Base-by-base conservation (phyloP, 2,797 vertebrate genomes). In the Naso thynnoides region DNA sequence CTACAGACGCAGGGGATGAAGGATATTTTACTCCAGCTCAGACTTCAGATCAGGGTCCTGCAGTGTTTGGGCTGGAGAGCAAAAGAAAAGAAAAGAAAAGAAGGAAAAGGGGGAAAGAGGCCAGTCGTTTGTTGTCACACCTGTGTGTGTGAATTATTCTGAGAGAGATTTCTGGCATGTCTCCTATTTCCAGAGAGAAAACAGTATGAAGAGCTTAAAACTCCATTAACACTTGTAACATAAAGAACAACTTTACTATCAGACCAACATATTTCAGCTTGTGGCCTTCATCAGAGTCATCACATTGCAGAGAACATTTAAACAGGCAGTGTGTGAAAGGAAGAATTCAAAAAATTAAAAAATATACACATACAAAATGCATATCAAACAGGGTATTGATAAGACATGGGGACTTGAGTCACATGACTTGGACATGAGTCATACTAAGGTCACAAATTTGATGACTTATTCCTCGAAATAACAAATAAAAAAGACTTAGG, bases 31-130 rank as follows among this genome's bases (percentile, higher is more conserved):
- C 26, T 71, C 49, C 36, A 56, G 60, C n/a, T 64, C 21, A 42
- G 44, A 52, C 57, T 75, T 18, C 50, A 66, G 52, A 73, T 71
- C 45, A 27, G 61, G 53, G 45, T 53, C 57, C 50, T 47, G 24
- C 47, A 75, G 39, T 47, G 65, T 73, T 68, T 42, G 58, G 39
- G 18, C 50, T 54, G 10, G 27, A 18, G 54, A 45, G 23, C 15
- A 69, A 45, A 56, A 81, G 69, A 71, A 5, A 74, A 41, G 36
- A 54, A 24, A 55, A 58, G 26, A 49, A 10, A 9, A 57, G 23
- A 56, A n/a, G 16, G 2, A 33, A 10, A 59, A 11, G 16, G 9
- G 21, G 27, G 24, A n/a, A 58, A 62, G 18, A n/a, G 24, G 11
- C 6, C 50, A 15, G 54, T 7, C 15, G 7, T 67, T 62, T 36